These are phyloP conservation scores for Rutilus rutilus DNA, from an alignment of 2,113 vertebrate genomes.

Conservation along the genomic window DNA sequence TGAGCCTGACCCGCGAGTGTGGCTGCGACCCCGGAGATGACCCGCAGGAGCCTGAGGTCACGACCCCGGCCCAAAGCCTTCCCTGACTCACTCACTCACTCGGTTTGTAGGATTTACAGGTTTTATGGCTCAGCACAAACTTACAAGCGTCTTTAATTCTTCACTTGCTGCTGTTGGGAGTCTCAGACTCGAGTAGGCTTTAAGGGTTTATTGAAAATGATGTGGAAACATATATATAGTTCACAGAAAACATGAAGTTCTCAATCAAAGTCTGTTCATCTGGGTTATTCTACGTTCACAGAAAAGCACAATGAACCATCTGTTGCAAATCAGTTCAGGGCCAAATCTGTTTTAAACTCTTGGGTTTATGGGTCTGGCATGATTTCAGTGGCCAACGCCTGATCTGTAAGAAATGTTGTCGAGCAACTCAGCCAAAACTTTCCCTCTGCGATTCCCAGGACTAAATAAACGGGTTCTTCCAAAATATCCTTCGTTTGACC, in stretches of 20 bases:
- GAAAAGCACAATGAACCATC: background rate
- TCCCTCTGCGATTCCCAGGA: background rate
- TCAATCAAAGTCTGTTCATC: background rate
- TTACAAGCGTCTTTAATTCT: background rate
- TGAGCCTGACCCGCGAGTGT: constrained; percentile 65
- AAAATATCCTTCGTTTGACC: background rate
- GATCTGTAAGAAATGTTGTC: constrained; percentile 65
- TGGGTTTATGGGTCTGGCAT: constrained; percentile 12
- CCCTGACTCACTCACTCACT: background rate
- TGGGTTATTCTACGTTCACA: background rate
- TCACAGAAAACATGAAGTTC: background rate
- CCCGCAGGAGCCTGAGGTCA: constrained; percentile 28
- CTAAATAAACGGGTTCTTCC: background rate
- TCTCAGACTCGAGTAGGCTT: background rate
- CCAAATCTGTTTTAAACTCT: constrained; percentile 52
- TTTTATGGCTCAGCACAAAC: background rate
- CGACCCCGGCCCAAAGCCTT: background rate
- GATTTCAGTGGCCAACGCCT: constrained; percentile 44
- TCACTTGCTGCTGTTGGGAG: background rate
- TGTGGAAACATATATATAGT: background rate
- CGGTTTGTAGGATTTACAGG: background rate
- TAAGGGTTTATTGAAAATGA: too few species aligned
- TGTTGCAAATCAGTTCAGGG: background rate
- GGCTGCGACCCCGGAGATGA: constrained; percentile 66
- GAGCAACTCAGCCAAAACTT: constrained; percentile 56